These are phyloP conservation scores for Percopsis transmontana DNA, from an alignment of 2,113 vertebrate species.

Conservation along the genomic window DNA sequence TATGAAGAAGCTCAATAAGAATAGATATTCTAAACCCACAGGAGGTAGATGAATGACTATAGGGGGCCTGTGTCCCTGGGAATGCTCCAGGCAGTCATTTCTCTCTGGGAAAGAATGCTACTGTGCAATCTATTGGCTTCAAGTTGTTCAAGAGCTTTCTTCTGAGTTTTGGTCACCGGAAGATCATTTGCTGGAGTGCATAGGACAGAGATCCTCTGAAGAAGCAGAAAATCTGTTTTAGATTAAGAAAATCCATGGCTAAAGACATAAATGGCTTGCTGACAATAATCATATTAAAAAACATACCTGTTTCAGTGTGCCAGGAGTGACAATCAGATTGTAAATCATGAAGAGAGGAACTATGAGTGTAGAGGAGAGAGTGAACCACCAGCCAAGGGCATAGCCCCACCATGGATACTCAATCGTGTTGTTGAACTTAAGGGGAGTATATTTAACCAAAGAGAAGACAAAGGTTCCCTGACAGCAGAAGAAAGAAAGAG, in stretches of 20 bases:
- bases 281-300: neutral
- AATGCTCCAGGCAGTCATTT: neutral
- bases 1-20: no score
- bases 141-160: slow-evolving; percentile 40
- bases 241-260: neutral
- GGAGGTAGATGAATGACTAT: neutral
- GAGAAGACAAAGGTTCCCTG: slow-evolving; percentile 79
- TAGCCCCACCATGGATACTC: slow-evolving; percentile 82
- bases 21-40: neutral
- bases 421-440: slow-evolving; percentile 79
- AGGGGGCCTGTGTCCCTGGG: slow-evolving; percentile 8
- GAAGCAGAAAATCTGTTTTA: slow-evolving; percentile 12
- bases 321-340: slow-evolving; percentile 66
- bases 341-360: slow-evolving; percentile 78
- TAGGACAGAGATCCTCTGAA: slow-evolving; percentile 68
- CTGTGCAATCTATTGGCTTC: slow-evolving; percentile 10
- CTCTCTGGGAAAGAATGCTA: neutral
- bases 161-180: slow-evolving; percentile 41
- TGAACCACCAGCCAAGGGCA: slow-evolving; percentile 79
- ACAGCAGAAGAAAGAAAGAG: slow-evolving; percentile 29
- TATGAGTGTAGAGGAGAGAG: slow-evolving; percentile 80
- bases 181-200: slow-evolving; percentile 73
- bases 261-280: neutral
- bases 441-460: slow-evolving; percentile 76
- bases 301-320: slow-evolving; percentile 70